phyloP scores from a whole-genome alignment of 2,888 invertebrate species.

The Meteorus cinctellus region DNA sequence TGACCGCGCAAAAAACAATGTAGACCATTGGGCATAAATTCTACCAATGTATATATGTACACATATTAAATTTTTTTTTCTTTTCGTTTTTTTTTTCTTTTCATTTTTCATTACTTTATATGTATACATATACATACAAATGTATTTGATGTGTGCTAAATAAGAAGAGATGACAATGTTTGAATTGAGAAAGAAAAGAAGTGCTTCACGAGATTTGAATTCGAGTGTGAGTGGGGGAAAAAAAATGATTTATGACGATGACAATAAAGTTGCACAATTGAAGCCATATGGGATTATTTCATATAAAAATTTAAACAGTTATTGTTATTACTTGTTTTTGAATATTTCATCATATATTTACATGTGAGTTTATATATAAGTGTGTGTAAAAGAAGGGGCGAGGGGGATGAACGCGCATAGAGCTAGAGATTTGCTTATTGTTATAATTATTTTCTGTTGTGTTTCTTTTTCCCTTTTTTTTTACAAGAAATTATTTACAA shows the following conservation, averaged over 20 bases:
- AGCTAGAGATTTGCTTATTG: not conserved
- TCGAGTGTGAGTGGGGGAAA: constrained; percentile 19
- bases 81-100: constrained; percentile 17
- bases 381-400: not conserved
- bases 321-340: constrained; percentile 17
- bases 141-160: constrained; percentile 47
- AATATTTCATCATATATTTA: constrained; percentile 17
- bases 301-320: constrained; percentile 29
- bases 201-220: not conserved
- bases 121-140: constrained; percentile 19
- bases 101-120: constrained; percentile 29
- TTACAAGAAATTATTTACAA: constrained; percentile 73
- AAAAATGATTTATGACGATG: constrained; percentile 47
- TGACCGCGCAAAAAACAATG: constrained; percentile 55
- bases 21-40: constrained; percentile 59
- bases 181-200: constrained; percentile 41
- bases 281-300: constrained; percentile 21
- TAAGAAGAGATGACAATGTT: constrained; percentile 49
- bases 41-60: constrained; percentile 55
- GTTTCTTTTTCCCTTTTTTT: constrained; percentile 19
- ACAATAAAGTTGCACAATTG: constrained; percentile 55
- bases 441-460: constrained; percentile 29
- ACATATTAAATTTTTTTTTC: constrained; percentile 39
- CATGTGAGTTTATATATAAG: constrained; percentile 31
- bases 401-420: not conserved